A percentile compares a stretch with the other conserved stretches of the same genome.
phyloP scores from a whole-genome alignment of 1,140 invertebrate species.

The Drosophila ficusphila region DNA sequence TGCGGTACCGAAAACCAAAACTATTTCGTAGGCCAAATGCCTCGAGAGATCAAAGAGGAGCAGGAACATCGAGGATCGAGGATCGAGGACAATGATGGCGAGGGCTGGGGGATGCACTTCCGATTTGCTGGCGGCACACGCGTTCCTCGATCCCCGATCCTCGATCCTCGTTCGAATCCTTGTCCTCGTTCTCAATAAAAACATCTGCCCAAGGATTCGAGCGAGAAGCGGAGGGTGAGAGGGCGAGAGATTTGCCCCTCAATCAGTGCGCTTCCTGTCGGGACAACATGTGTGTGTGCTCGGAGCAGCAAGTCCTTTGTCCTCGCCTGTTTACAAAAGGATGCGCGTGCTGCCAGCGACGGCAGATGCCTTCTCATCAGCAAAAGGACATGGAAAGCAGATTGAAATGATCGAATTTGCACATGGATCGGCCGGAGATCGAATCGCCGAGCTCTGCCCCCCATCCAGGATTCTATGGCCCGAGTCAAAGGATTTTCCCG shows the following conservation, averaged over 20 bases:
- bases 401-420: slow-evolving; percentile 66
- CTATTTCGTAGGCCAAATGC: slow-evolving; percentile 53
- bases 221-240: slow-evolving; percentile 7
- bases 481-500: slow-evolving; percentile 53
- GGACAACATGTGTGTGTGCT: slow-evolving; percentile 53
- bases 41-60: slow-evolving; percentile 28
- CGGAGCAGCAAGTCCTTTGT: slow-evolving; percentile 25
- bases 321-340: slow-evolving; percentile 55
- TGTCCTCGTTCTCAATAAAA: slow-evolving; percentile 36
- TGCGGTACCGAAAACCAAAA: slow-evolving; percentile 40
- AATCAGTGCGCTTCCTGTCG: slow-evolving; percentile 79
- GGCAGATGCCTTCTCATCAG: slow-evolving; percentile 68
- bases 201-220: slow-evolving; percentile 55
- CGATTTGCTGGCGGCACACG: slow-evolving; percentile 65
- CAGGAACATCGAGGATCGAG: not conserved
- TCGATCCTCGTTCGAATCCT: too few relatives aligned
- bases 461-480: slow-evolving; percentile 9
- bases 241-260: slow-evolving; percentile 63
- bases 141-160: too few relatives aligned
- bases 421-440: slow-evolving; percentile 46
- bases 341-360: slow-evolving; percentile 62
- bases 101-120: slow-evolving; percentile 46
- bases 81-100: not conserved
- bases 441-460: slow-evolving; percentile 8
- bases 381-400: slow-evolving; percentile 23